Percentiles rank a stretch among this genome's conserved stretches.
These are phyloP conservation scores for Athalia cordata DNA, from an alignment of 2,888 invertebrate genomes.

Conservation along the genomic window DNA sequence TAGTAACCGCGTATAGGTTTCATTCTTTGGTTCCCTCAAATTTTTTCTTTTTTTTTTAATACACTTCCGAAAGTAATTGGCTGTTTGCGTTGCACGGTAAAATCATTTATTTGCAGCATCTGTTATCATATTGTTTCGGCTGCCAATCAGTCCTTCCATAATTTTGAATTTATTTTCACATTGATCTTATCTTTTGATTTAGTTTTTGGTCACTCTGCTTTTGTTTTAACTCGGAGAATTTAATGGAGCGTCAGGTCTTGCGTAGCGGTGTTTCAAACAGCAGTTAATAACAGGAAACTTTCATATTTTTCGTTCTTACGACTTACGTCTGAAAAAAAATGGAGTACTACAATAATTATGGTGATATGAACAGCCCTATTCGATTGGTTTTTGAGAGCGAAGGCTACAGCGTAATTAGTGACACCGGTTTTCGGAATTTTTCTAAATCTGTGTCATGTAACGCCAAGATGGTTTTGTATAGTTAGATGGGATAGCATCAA, in stretches of 20 bases:
- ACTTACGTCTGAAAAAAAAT: too few relatives aligned
- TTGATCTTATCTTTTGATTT: slow-evolving; percentile 48
- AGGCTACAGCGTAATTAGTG: too few relatives aligned
- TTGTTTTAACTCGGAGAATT: slow-evolving; percentile 27
- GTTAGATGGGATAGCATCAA: too few relatives aligned
- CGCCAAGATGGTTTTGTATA: too few relatives aligned
- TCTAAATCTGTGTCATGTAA: too few relatives aligned
- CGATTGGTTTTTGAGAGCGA: too few relatives aligned
- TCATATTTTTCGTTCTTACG: neutral
- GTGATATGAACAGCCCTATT: too few relatives aligned
- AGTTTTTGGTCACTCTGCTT: slow-evolving; percentile 41
- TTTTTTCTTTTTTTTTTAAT: slow-evolving; percentile 42
- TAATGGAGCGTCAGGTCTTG: slow-evolving; percentile 36
- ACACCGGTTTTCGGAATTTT: too few relatives aligned
- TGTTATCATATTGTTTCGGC: slow-evolving; percentile 50
- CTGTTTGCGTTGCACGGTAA: slow-evolving; percentile 60
- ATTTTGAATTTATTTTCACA: slow-evolving; percentile 31
- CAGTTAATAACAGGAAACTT: neutral
- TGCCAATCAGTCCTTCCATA: slow-evolving; percentile 1
- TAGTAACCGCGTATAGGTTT: slow-evolving; percentile 65
- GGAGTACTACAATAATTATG: too few relatives aligned
- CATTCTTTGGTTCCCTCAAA: slow-evolving; percentile 39
- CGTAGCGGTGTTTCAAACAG: neutral
- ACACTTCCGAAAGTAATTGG: slow-evolving; percentile 52
- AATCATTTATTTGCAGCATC: slow-evolving; percentile 55